Percentiles rank a stretch among this genome's conserved stretches.
These are phyloP conservation scores for Chascanopsetta lugubris DNA, from an alignment of 2,113 vertebrate genomes.

Conservation along the genomic window DNA sequence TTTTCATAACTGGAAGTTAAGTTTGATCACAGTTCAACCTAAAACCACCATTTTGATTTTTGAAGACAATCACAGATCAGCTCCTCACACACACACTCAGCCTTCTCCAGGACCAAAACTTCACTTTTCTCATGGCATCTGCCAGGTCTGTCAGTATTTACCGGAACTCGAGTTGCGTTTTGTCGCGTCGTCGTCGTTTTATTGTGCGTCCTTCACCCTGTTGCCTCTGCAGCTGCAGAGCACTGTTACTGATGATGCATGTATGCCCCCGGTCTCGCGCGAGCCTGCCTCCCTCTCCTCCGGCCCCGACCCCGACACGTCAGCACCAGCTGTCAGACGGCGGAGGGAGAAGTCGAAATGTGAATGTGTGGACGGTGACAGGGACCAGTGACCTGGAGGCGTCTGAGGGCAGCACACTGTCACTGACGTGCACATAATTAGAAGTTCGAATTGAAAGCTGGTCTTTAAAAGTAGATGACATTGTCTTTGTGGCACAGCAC, in stretches of 20 bases:
- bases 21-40: slow-evolving; percentile 29
- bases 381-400: slow-evolving; percentile 49
- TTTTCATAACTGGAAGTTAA: slow-evolving; percentile 20
- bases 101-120: slow-evolving; percentile 52
- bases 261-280: slow-evolving; percentile 46
- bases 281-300: slow-evolving; percentile 51
- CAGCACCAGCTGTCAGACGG: slow-evolving; percentile 60
- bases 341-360: slow-evolving; percentile 60
- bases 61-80: slow-evolving; percentile 8
- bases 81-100: slow-evolving; percentile 20
- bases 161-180: slow-evolving; percentile 43
- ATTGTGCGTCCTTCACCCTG: slow-evolving; percentile 7
- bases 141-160: slow-evolving; percentile 70
- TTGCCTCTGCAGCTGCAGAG: slow-evolving; percentile 60
- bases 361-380: slow-evolving; percentile 63
- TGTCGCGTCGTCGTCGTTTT: slow-evolving; percentile 7
- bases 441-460: slow-evolving; percentile 47
- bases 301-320: slow-evolving; percentile 58
- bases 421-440: slow-evolving; percentile 66
- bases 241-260: slow-evolving; percentile 47
- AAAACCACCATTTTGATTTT: slow-evolving; percentile 47
- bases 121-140: not conserved
- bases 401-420: slow-evolving; percentile 54
- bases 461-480: slow-evolving; percentile 48
- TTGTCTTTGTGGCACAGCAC: slow-evolving; percentile 38